These are phyloP conservation scores for Luidia sarsii DNA, from an alignment of 53 echinoderm and acorn worm species.

Conservation along the genomic window DNA sequence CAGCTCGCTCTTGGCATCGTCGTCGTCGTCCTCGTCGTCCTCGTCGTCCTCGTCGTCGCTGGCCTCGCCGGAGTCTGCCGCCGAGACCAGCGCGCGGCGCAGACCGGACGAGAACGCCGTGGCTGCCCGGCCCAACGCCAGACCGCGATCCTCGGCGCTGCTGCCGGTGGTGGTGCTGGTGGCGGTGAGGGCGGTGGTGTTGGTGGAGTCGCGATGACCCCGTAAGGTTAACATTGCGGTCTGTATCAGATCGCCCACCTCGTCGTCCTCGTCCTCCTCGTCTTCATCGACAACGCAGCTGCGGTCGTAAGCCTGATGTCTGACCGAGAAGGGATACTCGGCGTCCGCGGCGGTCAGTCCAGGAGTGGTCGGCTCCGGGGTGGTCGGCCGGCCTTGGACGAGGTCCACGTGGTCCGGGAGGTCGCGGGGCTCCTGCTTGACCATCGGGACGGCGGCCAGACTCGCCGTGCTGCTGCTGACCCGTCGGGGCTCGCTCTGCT, in stretches of 20 bases:
- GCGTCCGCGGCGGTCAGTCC: too few relatives aligned
- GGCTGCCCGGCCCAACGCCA: background rate
- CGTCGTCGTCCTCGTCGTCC: too few relatives aligned
- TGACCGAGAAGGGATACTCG: too few relatives aligned
- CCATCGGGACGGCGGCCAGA: conserved; percentile 30
- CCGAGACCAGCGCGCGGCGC: too few relatives aligned
- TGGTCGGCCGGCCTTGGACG: conserved; percentile 22
- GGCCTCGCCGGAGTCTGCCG: too few relatives aligned
- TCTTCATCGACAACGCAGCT: too few relatives aligned
- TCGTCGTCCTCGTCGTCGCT: too few relatives aligned
- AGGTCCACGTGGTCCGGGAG: background rate
- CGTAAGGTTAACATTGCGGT: conserved; percentile 11
- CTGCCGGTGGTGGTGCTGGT: conserved; percentile 21
- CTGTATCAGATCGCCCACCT: conserved; percentile 38
- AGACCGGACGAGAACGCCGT: background rate
- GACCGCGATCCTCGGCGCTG: conserved; percentile 25
- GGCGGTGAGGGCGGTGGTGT: too few relatives aligned
- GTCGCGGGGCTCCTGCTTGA: conserved; percentile 37
- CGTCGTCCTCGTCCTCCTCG: too few relatives aligned
- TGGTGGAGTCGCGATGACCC: too few relatives aligned
- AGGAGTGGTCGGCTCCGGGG: conserved; percentile 29
- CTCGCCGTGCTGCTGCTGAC: conserved; percentile 30
- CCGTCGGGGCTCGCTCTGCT: conserved; percentile 90
- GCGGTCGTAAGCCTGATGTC: too few relatives aligned
- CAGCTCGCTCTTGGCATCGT: conserved; percentile 47